Conservation (phyloP, 2,113 vertebrate genomes). For the Shinisaurus crocodilurus region DNA sequence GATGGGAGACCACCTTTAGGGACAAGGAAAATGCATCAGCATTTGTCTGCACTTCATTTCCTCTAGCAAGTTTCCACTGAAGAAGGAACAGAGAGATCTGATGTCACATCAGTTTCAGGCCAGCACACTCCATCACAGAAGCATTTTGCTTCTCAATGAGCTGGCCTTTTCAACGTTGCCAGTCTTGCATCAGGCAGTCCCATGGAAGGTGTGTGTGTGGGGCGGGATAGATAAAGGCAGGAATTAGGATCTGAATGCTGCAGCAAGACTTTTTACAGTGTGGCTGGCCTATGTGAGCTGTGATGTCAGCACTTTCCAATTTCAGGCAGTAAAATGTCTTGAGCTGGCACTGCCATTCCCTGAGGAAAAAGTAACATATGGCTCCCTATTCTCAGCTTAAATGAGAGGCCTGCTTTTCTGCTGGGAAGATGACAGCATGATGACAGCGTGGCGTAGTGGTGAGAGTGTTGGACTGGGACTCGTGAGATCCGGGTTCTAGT, state of each 20-base stretch:
- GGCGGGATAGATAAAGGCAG: not conserved
- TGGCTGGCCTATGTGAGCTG: not conserved
- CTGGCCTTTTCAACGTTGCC: not conserved
- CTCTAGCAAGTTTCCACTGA: not conserved
- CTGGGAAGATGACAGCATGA: accelerated
- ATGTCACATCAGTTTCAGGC: not conserved
- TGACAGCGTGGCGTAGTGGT: too few relatives aligned
- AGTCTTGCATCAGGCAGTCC: not conserved
- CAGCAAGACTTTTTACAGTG: not conserved
- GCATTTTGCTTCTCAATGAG: not conserved
- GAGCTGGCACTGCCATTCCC: not conserved
- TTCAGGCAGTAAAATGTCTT: not conserved
- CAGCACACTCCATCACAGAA: not conserved
- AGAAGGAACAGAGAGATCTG: not conserved
- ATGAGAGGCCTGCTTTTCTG: accelerated
- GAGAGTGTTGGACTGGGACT: too few relatives aligned
- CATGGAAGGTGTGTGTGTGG: not conserved
- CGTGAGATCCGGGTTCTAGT: too few relatives aligned
- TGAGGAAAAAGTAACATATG: not conserved
- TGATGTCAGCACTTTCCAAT: too few relatives aligned
- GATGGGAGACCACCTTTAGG: not conserved
- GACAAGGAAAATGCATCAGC: not conserved
- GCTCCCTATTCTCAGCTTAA: not conserved
- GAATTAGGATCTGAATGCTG: not conserved
- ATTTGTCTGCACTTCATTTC: not conserved